Conservation (phyloP, 2,113 vertebrate genomes). For the Vidua chalybeata region DNA sequence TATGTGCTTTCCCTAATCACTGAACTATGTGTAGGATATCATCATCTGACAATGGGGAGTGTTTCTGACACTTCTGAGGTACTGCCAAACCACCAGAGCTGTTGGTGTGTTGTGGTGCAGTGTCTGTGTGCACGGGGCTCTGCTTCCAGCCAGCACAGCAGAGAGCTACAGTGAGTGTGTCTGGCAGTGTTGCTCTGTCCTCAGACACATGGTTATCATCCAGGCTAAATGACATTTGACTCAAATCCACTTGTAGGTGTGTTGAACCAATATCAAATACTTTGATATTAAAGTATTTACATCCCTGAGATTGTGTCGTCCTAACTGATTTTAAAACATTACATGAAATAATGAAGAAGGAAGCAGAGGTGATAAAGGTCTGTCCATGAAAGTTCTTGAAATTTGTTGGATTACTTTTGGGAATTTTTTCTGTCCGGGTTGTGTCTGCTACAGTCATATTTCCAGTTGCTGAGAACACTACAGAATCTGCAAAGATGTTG, state of each 20-base stretch:
- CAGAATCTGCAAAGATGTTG: background rate
- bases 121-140: background rate
- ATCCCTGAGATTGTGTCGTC: background rate
- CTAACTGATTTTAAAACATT: background rate
- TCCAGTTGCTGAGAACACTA: background rate
- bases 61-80: background rate
- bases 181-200: background rate
- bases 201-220: background rate
- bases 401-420: background rate
- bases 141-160: background rate
- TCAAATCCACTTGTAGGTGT: background rate
- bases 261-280: no score
- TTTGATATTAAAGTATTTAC: background rate
- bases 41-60: fast-evolving
- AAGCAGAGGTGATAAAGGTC: background rate
- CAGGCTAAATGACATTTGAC: background rate
- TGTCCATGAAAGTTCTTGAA: background rate
- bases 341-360: background rate
- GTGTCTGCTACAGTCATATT: background rate
- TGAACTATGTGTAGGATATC: fast-evolving
- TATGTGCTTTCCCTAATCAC: background rate
- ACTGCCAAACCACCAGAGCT: background rate
- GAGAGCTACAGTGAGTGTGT: fast-evolving
- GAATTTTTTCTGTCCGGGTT: background rate
- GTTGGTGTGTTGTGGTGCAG: background rate